Percentiles rank a stretch among this genome's conserved stretches.
Conservation (phyloP, 92 coral and sea anemone species). For the Epizoanthus illoricatus region DNA sequence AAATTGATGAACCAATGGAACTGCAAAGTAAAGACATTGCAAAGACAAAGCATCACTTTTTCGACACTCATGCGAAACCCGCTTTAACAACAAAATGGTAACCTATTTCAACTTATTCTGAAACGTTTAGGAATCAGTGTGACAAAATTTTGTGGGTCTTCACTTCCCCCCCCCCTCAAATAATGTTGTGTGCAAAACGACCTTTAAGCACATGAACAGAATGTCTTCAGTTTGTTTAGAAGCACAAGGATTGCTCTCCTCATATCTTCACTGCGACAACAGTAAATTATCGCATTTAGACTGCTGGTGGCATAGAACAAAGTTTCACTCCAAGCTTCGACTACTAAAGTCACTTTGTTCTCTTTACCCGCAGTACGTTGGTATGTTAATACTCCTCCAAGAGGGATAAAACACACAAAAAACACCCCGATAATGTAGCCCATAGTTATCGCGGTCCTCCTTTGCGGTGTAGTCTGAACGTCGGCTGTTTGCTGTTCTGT, state of each 20-base stretch:
- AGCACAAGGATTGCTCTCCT: not conserved
- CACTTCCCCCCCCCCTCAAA: too few species aligned
- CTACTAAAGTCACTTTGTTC: not conserved
- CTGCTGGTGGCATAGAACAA: constrained; percentile 34
- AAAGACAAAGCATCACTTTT: too few species aligned
- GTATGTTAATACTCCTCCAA: constrained; percentile 19
- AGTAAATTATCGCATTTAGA: constrained; percentile 22
- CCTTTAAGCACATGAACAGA: not conserved
- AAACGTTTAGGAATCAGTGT: too few species aligned
- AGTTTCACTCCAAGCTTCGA: constrained; percentile 33
- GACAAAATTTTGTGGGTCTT: too few species aligned
- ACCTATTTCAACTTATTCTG: too few species aligned
- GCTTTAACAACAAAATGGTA: too few species aligned
- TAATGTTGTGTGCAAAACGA: too few species aligned
- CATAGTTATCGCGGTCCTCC: constrained; percentile 25
- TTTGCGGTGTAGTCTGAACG: not conserved
- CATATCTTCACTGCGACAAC: constrained; percentile 27
- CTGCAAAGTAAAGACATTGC: too few species aligned
- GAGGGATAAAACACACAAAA: constrained; percentile 8
- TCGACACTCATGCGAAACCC: too few species aligned
- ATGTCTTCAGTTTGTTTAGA: not conserved
- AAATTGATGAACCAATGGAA: too few species aligned
- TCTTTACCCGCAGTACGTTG: not conserved
- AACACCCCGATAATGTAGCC: constrained; percentile 33
- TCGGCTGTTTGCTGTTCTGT: not conserved